Conservation (phyloP, 2,113 vertebrate genomes). For the Chelonoidis abingdonii region DNA sequence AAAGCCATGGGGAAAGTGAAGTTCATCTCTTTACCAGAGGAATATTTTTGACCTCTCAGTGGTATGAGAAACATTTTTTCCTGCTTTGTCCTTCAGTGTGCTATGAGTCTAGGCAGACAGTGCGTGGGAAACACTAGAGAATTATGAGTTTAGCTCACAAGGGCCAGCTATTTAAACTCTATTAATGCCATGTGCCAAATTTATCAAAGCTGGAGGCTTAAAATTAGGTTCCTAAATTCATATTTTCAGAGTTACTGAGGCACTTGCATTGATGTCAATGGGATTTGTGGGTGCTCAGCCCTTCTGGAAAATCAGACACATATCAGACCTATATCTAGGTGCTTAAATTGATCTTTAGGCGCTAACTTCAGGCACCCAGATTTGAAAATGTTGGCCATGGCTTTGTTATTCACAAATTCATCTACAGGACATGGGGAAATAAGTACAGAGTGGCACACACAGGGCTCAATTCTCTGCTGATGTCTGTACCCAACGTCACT, state of each 20-base stretch:
- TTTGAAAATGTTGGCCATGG: background rate
- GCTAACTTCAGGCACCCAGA: background rate
- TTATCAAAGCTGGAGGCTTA: background rate
- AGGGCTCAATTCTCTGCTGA: background rate
- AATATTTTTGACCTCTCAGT: background rate
- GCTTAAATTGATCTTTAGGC: no score
- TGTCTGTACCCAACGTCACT: background rate
- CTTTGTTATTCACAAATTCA: background rate
- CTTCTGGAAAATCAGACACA: background rate
- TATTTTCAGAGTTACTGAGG: background rate
- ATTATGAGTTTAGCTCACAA: background rate
- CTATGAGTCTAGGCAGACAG: no score
- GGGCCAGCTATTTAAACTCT: fast-evolving
- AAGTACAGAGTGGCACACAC: background rate
- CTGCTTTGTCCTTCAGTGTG: background rate
- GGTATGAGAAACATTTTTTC: background rate
- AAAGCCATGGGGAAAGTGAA: background rate
- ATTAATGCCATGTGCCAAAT: fast-evolving
- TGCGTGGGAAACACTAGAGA: background rate
- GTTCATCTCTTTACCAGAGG: background rate
- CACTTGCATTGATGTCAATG: background rate
- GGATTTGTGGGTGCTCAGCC: no score
- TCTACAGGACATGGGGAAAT: background rate
- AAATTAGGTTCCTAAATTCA: background rate
- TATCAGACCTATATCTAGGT: background rate